phyloP scores from a whole-genome alignment of 2,113 vertebrate genomes.

The Nyctereutes procyonoides region DNA sequence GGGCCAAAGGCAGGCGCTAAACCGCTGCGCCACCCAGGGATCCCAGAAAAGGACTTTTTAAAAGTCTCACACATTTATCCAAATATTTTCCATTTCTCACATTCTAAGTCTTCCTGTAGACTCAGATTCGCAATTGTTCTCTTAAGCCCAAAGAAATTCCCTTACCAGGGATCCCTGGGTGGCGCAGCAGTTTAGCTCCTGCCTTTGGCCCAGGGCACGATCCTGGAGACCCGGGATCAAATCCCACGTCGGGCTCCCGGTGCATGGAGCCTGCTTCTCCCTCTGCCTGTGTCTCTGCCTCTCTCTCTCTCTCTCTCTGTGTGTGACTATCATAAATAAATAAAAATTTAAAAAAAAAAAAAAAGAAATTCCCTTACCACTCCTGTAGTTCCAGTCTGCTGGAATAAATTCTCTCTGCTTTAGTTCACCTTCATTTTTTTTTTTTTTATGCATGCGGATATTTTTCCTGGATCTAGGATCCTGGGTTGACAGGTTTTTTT shows the following conservation, averaged over 20 bases:
- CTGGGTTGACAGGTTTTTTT: background rate
- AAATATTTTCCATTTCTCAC: background rate
- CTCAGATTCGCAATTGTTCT: background rate
- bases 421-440: background rate
- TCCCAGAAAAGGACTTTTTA: background rate
- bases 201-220: no score
- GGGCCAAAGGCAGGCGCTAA: no score
- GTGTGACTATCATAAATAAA: no score
- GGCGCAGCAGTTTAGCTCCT: no score
- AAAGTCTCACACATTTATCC: background rate
- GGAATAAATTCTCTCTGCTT: background rate
- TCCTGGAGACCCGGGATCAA: no score
- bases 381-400: background rate
- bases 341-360: no score
- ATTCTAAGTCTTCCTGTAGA: background rate
- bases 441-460: background rate
- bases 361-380: background rate
- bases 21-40: no score
- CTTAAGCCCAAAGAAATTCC: background rate
- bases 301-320: no score
- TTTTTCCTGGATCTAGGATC: background rate
- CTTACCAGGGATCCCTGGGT: background rate
- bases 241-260: no score
- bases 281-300: no score
- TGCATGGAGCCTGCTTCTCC: no score